A percentile compares a stretch with the other conserved stretches of the same genome.
Conservation (phyloP, 2,797 vertebrate genomes). For the Dicrostonyx torquatus region DNA sequence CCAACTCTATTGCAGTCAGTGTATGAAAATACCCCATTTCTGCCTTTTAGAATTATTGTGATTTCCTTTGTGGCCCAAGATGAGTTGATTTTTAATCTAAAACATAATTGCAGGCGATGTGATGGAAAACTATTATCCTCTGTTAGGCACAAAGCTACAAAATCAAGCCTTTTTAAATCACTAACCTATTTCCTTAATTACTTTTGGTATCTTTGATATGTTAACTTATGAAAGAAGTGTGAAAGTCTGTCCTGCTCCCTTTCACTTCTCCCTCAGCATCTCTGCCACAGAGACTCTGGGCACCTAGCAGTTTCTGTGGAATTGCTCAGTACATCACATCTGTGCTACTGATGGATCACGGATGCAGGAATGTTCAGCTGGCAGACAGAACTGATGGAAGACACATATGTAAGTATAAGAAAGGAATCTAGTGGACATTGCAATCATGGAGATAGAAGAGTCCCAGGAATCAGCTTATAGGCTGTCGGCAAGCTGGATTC, state of each 20-base stretch:
- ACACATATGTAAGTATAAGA: background rate
- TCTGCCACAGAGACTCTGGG: background rate
- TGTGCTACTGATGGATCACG: background rate
- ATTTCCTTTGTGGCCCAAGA: conserved; percentile 2
- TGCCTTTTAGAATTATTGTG: conserved; percentile 36
- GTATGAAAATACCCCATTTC: conserved; percentile 13
- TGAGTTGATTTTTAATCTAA: conserved; percentile 59
- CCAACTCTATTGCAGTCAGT: conserved; percentile 14
- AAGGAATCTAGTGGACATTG: background rate
- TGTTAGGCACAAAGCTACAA: background rate
- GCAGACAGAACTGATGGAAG: background rate
- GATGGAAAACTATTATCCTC: conserved; percentile 16
- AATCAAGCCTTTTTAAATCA: background rate
- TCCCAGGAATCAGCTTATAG: background rate
- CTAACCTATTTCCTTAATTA: conserved; percentile 17
- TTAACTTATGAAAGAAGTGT: background rate
- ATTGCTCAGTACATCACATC: conserved; percentile 21
- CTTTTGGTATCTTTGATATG: background rate
- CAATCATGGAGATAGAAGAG: background rate
- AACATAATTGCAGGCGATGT: conserved; percentile 36
- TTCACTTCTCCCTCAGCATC: background rate
- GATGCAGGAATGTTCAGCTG: background rate
- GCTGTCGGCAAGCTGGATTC: background rate
- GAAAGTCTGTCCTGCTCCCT: background rate
- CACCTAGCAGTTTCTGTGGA: background rate